Evolutionary conservation across 2,113 vertebrate genomes (phyloP).

Genomic region (Conger conger): DNA sequence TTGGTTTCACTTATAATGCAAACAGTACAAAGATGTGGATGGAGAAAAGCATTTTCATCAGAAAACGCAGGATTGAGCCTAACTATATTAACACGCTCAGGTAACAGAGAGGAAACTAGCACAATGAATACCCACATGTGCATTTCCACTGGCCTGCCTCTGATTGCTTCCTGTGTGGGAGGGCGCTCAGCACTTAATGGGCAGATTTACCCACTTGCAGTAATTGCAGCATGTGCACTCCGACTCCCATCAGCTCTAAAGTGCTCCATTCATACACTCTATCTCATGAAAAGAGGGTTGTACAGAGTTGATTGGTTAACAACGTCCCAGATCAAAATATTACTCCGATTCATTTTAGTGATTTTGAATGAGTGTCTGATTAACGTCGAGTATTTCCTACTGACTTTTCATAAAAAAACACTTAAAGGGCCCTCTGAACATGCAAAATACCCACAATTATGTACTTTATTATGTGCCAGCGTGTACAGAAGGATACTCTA

Average conservation of each 20-base stretch:
- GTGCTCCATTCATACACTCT: slow-evolving; percentile 62
- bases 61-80: neutral
- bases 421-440: neutral
- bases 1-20: neutral
- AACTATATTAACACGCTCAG: neutral
- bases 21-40: neutral
- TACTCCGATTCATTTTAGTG: slow-evolving; percentile 49
- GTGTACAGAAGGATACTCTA: neutral
- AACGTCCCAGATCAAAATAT: slow-evolving; percentile 59
- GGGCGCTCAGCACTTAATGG: slow-evolving; percentile 59
- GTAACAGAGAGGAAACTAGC: neutral
- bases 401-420: neutral
- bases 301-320: slow-evolving; percentile 58
- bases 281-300: slow-evolving; percentile 54
- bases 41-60: neutral
- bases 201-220: slow-evolving; percentile 70
- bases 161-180: slow-evolving; percentile 57
- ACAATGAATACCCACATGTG: neutral
- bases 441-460: neutral
- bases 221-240: slow-evolving; percentile 66
- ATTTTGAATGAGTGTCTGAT: slow-evolving; percentile 50
- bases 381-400: slow-evolving; percentile 36
- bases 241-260: slow-evolving; percentile 56
- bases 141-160: neutral
- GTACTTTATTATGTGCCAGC: neutral